Evolutionary conservation across 2,113 vertebrate species (phyloP).

Genomic region (Pholis gunnellus): DNA sequence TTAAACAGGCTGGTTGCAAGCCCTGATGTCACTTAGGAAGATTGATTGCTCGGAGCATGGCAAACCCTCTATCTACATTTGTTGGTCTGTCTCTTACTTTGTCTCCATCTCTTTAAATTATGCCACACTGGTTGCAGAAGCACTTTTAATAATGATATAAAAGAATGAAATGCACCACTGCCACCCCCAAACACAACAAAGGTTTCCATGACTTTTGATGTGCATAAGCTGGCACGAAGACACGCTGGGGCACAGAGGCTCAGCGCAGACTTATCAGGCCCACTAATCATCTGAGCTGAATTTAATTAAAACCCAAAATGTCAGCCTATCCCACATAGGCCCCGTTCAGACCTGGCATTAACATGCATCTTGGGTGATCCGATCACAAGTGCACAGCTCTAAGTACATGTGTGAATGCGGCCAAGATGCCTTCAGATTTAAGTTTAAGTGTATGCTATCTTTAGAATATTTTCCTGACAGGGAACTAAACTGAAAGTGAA

Average conservation of each 20-base stretch:
- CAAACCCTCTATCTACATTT: conserved; percentile 47
- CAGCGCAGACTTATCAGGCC: conserved; percentile 52
- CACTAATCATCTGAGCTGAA: conserved; percentile 64
- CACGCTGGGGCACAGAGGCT: conserved; percentile 11
- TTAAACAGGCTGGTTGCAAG: conserved; percentile 63
- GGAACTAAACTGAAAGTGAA: background rate
- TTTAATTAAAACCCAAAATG: conserved; percentile 75
- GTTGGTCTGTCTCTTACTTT: conserved; percentile 37
- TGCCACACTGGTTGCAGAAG: conserved; percentile 13
- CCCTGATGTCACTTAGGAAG: conserved; percentile 52
- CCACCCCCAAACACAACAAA: conserved; percentile 32
- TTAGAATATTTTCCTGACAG: background rate
- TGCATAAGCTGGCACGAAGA: conserved; percentile 32
- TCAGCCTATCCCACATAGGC: conserved; percentile 42
- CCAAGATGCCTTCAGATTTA: background rate
- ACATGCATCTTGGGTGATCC: background rate
- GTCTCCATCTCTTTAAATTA: conserved; percentile 46
- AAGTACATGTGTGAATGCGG: background rate
- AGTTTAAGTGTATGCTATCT: background rate
- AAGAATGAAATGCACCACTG: conserved; percentile 46
- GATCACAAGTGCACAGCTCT: background rate
- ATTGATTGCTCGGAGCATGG: conserved; percentile 48
- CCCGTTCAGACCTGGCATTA: background rate
- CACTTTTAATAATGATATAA: conserved; percentile 53
- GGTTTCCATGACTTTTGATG: conserved; percentile 28